phyloP scores from a whole-genome alignment of 2,888 invertebrate genomes.

The Glaucopsyche alexis region DNA sequence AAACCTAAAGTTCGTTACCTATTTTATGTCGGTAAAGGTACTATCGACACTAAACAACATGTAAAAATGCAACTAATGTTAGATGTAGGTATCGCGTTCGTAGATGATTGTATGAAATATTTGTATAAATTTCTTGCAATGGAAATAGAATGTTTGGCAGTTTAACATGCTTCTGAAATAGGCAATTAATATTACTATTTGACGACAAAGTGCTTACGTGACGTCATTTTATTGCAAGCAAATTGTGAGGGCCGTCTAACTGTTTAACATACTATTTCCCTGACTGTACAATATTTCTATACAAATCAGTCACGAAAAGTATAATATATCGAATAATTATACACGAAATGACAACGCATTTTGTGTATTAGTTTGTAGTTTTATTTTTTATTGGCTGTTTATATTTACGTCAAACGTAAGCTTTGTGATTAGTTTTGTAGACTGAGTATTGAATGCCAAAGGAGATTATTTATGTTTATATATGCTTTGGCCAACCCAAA shows the following conservation, averaged over 20 bases:
- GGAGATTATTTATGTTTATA: neutral
- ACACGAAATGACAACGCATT: neutral
- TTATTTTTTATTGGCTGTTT: conserved; percentile 5
- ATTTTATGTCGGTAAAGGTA: neutral
- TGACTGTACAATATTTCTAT: neutral
- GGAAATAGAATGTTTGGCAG: neutral
- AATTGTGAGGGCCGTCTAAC: neutral
- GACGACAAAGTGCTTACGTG: too few relatives aligned
- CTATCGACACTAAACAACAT: neutral
- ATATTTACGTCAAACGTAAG: conserved; percentile 15
- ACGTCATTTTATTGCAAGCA: too few relatives aligned
- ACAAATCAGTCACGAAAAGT: neutral
- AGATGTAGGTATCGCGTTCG: neutral
- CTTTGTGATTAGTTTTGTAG: conserved; percentile 16
- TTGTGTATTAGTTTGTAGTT: conserved; percentile 9
- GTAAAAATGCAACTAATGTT: neutral
- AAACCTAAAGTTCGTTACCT: neutral
- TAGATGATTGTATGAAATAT: neutral
- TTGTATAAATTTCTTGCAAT: neutral
- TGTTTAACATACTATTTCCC: neutral
- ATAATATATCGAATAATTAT: neutral
- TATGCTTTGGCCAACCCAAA: neutral
- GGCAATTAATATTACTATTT: too few relatives aligned
- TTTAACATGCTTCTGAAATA: too few relatives aligned
- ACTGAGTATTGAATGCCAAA: conserved; percentile 16